Evolutionary conservation across 2,888 invertebrate species (phyloP), one percentile per base, ranked within the genome.

Genomic region (Euclidia mi): DNA sequence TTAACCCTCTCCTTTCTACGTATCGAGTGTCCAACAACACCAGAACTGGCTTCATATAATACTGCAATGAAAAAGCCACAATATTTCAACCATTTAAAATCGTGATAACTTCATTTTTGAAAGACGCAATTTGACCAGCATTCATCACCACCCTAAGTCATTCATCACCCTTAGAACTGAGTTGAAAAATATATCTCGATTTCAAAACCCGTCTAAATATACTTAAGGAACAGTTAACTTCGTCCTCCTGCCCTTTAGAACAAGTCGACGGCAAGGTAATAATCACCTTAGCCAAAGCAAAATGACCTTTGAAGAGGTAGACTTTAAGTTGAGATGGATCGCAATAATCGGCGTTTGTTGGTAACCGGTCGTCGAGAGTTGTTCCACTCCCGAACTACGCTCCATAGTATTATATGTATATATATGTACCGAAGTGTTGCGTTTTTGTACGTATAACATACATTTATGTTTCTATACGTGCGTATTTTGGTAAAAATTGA

Each of bases 321-420:
- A 0, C 0, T 2, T 74, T 76, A 48, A 51, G 69, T 56, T 44
- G 28, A 34, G 2, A 2, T 3, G 1, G 17, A 49, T 17, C n/a
- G 83, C 70, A 79, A 55, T 56, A 50, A 32, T 38, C 31, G 17
- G 17, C 51, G 37, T 37, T 60, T 59, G 41, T 63, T 78, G 72
- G 83, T 79, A 84, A 87, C 87, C 57, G 68, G 86, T 87, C 69
- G 71, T 69, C 67, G 74, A 79, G 82, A 83, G 78, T 77, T 76
- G 83, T 78, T 65, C 79, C 71, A 86, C 87, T 87, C 85, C 87
- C 77, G 85, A 78, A 82, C 82, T 88, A 87, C 87, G 84, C 87
- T 73, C 66, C 57, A 70, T 76, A 71, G 71, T 47, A 32, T 75
- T 70, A 70, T 67, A 68, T 69, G 52, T 78, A 69, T 76, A 74